Evolutionary conservation across 2,888 invertebrate genomes (phyloP), one percentile per base, ranked within the genome.

Genomic region (Platycnemis pennipes): DNA sequence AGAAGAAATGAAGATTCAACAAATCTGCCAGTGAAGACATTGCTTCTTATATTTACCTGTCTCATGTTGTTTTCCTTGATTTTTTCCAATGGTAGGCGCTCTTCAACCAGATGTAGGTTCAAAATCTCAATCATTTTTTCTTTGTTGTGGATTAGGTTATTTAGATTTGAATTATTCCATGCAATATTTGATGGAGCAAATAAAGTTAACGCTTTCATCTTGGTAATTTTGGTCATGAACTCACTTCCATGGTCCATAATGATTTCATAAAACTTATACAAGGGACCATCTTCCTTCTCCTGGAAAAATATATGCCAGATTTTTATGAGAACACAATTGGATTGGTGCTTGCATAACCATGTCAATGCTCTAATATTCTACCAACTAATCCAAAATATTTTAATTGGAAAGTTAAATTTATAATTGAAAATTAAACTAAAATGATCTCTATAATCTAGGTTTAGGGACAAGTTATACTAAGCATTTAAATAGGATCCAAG

Each of bases 181-280:
- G 99, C 99, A 95, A 98, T 98, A 96, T 99, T 99, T 96, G 98
- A 98, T 0, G 99, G 99, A 2, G 99, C 99, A 96, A 99, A 98
- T 94, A 99, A 97, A 4, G 99, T 99, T 45, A 99, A 97, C 95
- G 98, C 98, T 94, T 97, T 97, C 95, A 98, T 97, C 94, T 97
- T 96, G 94, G 97, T 98, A 56, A 99, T 97, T 95, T 97, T 98
- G 95, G 97, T 97, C 96, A 98, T 97, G 96, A 98, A 98, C 95
- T 98, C 98, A 94, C 98, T 97, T 11, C 98, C 98, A 94, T 96
- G 95, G 96, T 98, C 98, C 96, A 98, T 97, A 95, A 99, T 98
- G 94, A 98, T 98, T 96, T 98, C 98, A 96, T 98, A 98, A 96
- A 99, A 99, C 96, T 98, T 98, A 96, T 97, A 98, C 95, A 99